phyloP scores from a whole-genome alignment of 2,888 invertebrate genomes.

The Nemapogon koenigi region DNA sequence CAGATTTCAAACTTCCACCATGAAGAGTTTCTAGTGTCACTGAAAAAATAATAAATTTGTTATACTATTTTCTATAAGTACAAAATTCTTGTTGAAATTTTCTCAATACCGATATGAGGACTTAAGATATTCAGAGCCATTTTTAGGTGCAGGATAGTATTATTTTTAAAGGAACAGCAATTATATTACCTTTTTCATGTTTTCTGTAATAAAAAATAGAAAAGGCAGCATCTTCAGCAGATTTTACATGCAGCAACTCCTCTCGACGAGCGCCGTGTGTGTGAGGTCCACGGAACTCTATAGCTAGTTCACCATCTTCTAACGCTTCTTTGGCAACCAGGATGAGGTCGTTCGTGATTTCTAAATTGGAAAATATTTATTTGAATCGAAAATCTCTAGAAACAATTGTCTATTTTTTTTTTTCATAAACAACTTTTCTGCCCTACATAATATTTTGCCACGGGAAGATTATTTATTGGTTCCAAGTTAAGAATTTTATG shows the following conservation, averaged over 20 bases:
- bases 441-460: no score
- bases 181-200: slow-evolving; percentile 36
- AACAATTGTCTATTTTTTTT: background rate
- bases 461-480: no score
- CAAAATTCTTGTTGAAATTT: no score
- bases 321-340: slow-evolving; percentile 29
- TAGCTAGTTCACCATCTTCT: slow-evolving; percentile 36
- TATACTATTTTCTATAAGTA: background rate
- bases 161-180: no score
- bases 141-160: no score
- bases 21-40: slow-evolving; percentile 72
- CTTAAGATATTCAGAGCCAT: no score
- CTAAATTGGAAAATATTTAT: slow-evolving; percentile 23
- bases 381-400: background rate
- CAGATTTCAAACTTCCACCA: slow-evolving; percentile 62
- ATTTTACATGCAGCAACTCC: slow-evolving; percentile 38
- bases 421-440: background rate
- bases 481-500: no score
- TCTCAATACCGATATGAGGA: no score
- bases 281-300: slow-evolving; percentile 37
- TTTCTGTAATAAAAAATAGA: slow-evolving; percentile 43
- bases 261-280: slow-evolving; percentile 30
- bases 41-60: slow-evolving; percentile 29
- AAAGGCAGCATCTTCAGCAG: slow-evolving; percentile 34
- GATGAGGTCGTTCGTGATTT: slow-evolving; percentile 35